Evolutionary conservation across 2,888 invertebrate species (phyloP).

Genomic region (Tinea trinotella): DNA sequence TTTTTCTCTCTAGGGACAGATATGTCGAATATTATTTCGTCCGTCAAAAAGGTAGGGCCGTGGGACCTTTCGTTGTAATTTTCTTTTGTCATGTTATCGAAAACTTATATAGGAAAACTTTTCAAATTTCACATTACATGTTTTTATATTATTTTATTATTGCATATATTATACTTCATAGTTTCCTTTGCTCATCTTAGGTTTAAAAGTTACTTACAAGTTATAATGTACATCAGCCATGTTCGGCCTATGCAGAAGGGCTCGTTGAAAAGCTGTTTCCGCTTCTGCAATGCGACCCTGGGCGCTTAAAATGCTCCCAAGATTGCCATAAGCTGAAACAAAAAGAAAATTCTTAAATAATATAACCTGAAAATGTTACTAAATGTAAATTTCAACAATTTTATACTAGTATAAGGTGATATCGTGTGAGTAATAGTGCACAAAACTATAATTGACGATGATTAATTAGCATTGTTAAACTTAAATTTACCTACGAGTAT

Average conservation of each 20-base stretch:
- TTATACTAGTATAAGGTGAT: no score
- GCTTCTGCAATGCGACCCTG: conserved; percentile 91
- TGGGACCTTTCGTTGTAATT: conserved; percentile 7
- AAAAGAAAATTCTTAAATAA: conserved; percentile 18
- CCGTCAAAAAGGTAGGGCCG: conserved; percentile 33
- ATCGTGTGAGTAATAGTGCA: no score
- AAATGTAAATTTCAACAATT: no score
- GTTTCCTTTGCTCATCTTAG: not conserved
- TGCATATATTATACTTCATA: not conserved
- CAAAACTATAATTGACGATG: no score
- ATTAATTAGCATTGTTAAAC: no score
- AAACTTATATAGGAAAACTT: not conserved
- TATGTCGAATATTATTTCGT: conserved; percentile 51
- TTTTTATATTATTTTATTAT: not conserved
- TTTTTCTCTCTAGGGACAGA: conserved; percentile 47
- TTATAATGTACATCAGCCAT: conserved; percentile 99
- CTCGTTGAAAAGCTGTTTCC: conserved; percentile 91
- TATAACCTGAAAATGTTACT: conserved; percentile 7
- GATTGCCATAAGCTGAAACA: conserved; percentile 92
- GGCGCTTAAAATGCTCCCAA: conserved; percentile 94
- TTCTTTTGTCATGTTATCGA: conserved; percentile 10
- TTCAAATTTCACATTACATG: not conserved
- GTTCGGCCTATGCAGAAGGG: conserved; percentile 91
- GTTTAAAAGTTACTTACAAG: conserved; percentile 83
- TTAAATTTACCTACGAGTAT: no score